Evolutionary conservation across 2,797 vertebrate species (phyloP).

Genomic region (Lophius americanus): DNA sequence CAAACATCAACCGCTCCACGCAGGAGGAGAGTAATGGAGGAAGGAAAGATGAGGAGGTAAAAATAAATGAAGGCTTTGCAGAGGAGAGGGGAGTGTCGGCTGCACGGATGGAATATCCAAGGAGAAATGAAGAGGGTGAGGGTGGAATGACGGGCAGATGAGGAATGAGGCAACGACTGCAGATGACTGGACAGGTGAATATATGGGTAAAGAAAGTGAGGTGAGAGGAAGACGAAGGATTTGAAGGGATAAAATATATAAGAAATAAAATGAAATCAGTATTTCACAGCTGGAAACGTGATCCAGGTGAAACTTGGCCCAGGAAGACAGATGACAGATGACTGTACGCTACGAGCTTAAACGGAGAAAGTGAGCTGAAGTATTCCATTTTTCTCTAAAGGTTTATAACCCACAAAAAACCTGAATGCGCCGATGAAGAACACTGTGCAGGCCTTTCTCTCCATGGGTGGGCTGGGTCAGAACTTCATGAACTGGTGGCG

Average conservation of each 20-base stretch:
- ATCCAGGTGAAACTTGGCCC: too few relatives aligned
- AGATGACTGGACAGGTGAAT: not conserved
- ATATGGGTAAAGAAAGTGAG: not conserved
- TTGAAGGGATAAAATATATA: not conserved
- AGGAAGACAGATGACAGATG: too few relatives aligned
- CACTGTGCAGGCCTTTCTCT: too few relatives aligned
- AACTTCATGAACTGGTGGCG: too few relatives aligned
- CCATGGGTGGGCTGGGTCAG: too few relatives aligned
- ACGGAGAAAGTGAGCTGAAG: too few relatives aligned
- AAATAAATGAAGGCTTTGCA: constrained; percentile 33
- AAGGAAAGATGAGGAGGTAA: constrained; percentile 7
- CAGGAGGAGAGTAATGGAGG: constrained; percentile 16
- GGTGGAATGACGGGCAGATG: not conserved
- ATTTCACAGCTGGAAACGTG: too few relatives aligned
- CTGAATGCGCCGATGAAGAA: too few relatives aligned
- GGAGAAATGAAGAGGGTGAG: constrained; percentile 5
- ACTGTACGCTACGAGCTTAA: too few relatives aligned
- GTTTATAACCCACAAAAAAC: too few relatives aligned
- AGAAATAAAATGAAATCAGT: not conserved
- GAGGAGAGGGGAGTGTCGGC: not conserved
- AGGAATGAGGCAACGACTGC: not conserved
- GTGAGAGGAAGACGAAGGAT: not conserved
- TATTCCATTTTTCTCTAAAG: too few relatives aligned
- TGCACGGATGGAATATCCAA: not conserved
- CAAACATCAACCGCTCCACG: constrained; percentile 59